Conservation (phyloP, 1,140 invertebrate genomes). For the Mesaphorura yosii region DNA sequence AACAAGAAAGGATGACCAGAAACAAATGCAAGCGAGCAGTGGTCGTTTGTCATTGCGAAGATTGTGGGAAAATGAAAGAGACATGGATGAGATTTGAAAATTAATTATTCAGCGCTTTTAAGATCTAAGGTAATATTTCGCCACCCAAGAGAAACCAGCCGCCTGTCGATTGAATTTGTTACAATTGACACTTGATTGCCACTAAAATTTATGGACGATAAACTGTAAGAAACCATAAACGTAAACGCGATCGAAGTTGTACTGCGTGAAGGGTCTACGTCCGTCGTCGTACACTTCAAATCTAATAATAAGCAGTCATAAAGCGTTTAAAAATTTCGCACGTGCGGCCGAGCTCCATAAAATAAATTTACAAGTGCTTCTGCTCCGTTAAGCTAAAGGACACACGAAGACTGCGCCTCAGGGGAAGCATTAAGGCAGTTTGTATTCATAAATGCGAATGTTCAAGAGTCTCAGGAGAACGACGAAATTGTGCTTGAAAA, state of each 20-base stretch:
- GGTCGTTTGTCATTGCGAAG: no score
- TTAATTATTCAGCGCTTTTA: no score
- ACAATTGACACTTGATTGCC: not conserved
- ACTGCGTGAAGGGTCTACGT: not conserved
- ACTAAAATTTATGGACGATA: not conserved
- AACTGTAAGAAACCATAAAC: not conserved
- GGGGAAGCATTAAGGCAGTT: not conserved
- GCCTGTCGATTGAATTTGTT: not conserved
- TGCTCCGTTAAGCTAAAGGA: slow-evolving; percentile 1
- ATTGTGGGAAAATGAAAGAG: no score
- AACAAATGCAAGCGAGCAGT: no score
- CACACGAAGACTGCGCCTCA: not conserved
- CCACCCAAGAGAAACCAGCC: no score
- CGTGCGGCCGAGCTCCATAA: not conserved
- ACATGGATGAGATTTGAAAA: no score
- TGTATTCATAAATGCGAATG: not conserved
- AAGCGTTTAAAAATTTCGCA: not conserved
- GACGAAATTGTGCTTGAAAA: no score
- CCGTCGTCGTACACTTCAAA: not conserved
- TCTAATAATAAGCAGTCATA: not conserved
- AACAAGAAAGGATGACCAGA: no score
- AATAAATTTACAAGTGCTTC: not conserved
- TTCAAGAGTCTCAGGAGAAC: not conserved
- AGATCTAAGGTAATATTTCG: no score
- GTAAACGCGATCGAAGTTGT: no score